Conservation (phyloP, 1,140 invertebrate species). For the Anoplolepis gracilipes region DNA sequence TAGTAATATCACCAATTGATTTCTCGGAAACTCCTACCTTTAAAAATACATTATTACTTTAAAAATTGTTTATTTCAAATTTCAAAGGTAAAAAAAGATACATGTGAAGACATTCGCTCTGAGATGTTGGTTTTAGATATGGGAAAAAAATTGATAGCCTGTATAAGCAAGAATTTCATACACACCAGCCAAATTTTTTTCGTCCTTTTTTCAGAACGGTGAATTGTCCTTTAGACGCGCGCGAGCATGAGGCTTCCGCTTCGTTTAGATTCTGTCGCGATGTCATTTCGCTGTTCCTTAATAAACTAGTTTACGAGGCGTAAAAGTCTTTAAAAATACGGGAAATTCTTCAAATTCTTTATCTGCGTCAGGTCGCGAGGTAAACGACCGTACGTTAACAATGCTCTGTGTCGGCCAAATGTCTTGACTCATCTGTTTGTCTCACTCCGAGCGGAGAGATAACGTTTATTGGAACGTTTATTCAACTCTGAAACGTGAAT, state of each 20-base stretch:
- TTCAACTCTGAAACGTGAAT: conserved; percentile 43
- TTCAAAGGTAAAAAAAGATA: too few relatives aligned
- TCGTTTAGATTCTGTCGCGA: not conserved
- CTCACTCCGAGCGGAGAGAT: conserved; percentile 24
- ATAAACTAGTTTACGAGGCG: not conserved
- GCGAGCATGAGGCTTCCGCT: not conserved
- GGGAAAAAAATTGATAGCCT: not conserved
- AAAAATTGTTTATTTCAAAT: too few relatives aligned
- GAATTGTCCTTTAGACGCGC: not conserved
- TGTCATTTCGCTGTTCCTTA: not conserved
- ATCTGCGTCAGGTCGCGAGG: not conserved
- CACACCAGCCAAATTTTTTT: not conserved
- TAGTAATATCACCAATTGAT: too few relatives aligned
- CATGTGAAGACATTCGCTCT: not conserved
- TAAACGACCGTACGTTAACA: not conserved
- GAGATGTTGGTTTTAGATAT: not conserved
- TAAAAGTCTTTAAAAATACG: not conserved
- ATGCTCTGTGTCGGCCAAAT: not conserved
- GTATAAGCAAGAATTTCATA: not conserved
- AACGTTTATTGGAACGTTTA: conserved; percentile 44
- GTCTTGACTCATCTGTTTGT: conserved; percentile 14
- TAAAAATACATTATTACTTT: too few relatives aligned
- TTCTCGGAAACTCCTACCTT: too few relatives aligned
- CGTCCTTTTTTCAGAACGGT: not conserved
- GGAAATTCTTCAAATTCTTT: not conserved